Conservation (phyloP, 2,888 invertebrate species). For the Trichacis sp. region DNA sequence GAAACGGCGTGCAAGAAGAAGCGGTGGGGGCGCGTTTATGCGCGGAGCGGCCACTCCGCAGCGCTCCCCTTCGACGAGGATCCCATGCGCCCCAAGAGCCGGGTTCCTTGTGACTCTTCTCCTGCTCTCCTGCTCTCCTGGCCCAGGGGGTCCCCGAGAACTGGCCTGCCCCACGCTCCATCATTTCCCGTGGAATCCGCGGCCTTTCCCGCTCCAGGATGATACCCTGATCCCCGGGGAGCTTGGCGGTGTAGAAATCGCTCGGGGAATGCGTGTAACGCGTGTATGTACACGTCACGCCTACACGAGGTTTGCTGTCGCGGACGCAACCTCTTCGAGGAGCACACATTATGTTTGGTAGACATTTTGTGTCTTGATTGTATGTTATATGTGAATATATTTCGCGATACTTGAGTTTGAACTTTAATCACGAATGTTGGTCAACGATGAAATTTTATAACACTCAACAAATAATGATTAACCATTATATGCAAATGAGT, state of each 20-base stretch:
- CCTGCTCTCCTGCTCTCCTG: constrained; percentile 38
- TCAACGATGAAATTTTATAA: too few relatives aligned
- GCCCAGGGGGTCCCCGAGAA: constrained; percentile 51
- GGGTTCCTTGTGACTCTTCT: constrained; percentile 24
- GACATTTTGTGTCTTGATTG: constrained; percentile 14
- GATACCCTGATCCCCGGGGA: constrained; percentile 62
- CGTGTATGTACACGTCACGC: constrained; percentile 66
- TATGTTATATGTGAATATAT: too few relatives aligned
- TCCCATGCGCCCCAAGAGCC: constrained; percentile 53
- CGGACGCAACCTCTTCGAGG: constrained; percentile 49
- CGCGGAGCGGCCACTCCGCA: constrained; percentile 69
- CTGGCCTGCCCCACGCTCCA: constrained; percentile 66
- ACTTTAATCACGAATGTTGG: too few relatives aligned
- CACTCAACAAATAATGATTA: too few relatives aligned
- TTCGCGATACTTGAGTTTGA: too few relatives aligned
- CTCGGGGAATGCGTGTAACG: constrained; percentile 65
- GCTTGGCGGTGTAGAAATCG: constrained; percentile 65
- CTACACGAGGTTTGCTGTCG: constrained; percentile 58
- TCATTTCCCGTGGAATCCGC: constrained; percentile 44
- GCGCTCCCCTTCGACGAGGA: constrained; percentile 68
- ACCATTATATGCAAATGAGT: too few relatives aligned
- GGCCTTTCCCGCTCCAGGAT: constrained; percentile 44
- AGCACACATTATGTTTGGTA: too few relatives aligned
- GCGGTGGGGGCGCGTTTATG: constrained; percentile 68
- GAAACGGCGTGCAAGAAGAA: constrained; percentile 58